Base-by-base conservation (phyloP, 2,113 vertebrate genomes). In the Dromaius novaehollandiae region DNA sequence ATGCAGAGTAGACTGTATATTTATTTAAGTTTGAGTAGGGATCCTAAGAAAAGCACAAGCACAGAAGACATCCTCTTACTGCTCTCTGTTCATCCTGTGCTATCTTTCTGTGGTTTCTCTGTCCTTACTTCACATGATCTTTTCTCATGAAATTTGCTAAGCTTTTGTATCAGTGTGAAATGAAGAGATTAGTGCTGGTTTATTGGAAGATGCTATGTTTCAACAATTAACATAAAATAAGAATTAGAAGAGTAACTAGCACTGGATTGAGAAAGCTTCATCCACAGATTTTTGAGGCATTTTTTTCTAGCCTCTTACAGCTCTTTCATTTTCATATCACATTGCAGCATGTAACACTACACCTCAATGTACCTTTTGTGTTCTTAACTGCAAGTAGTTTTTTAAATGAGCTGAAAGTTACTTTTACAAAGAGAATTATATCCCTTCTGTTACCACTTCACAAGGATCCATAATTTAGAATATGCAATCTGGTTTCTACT, bases 181-280 rank as follows among this genome's bases (percentile, higher is more conserved):
- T 48, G 8, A 48, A 21, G 36, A 89, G 44, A 25, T 88, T 18
- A 46, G 36, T 61, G 38, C 55, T 82, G 48, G 30, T 76, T 93
- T 79, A 48, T 65, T 81, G 84, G 69, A 78, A 88, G 91, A 40
- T 24, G 28, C 16, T 5, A 0, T 3, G 7, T 30, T 77, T 75
- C 38, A 69, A 20, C 11, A 63, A 34, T 1, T 0, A 50, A 53
- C 0, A 0, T 44, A 60, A 60, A 60, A 19, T 34, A n/a, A 73
- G 44, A 71, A 24, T 3, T 61, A 40, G 32, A 51, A 26, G 6
- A 73, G 9, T 24, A 90, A 40, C 20, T 38, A 56, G 70, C 42
- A 8, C 28, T 28, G 85, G 32, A 17, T 85, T 88, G 28, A 80
- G 84, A 64, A 50, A 81, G 44, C 42, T 53, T 63, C 80, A 69